Percentiles rank a stretch among this genome's conserved stretches.
phyloP scores from a whole-genome alignment of 2,888 invertebrate species.

The Serrognathus titanus region DNA sequence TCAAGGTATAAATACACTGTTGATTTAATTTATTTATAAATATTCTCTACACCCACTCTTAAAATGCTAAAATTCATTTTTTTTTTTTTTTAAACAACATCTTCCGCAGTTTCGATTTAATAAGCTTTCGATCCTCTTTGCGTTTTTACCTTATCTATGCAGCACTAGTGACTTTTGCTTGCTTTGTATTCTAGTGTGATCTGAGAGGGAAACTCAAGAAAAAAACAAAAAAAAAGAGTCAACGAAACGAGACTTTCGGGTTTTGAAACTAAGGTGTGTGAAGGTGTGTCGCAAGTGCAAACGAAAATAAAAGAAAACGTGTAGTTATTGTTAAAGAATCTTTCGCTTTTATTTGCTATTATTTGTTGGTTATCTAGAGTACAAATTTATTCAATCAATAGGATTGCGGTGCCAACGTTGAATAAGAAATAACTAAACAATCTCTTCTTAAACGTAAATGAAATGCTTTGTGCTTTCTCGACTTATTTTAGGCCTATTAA shows the following conservation, averaged over 20 bases:
- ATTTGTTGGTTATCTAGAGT: constrained; percentile 12
- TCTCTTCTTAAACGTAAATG: no score
- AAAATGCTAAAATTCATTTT: neutral
- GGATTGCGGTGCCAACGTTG: constrained; percentile 4
- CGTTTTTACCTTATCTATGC: constrained; percentile 19
- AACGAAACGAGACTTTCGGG: neutral
- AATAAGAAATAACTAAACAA: constrained; percentile 7
- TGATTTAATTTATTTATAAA: neutral
- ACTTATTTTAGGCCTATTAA: no score
- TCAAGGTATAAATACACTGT: neutral
- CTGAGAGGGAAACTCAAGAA: constrained; percentile 10
- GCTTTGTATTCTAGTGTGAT: neutral
- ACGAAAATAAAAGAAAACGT: constrained; percentile 5
- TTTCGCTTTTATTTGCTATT: constrained; percentile 12
- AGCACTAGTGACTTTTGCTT: constrained; percentile 24
- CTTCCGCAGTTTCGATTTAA: neutral
- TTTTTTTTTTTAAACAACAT: neutral
- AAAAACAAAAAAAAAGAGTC: neutral
- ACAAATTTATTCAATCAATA: constrained; percentile 21
- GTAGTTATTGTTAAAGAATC: constrained; percentile 11
- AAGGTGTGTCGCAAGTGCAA: neutral
- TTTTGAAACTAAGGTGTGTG: neutral
- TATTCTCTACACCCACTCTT: constrained; percentile 9
- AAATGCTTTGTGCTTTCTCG: no score
- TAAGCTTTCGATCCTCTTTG: neutral